Evolutionary conservation across 2,113 vertebrate species (phyloP).

Genomic region (Ceyx melanurus): DNA sequence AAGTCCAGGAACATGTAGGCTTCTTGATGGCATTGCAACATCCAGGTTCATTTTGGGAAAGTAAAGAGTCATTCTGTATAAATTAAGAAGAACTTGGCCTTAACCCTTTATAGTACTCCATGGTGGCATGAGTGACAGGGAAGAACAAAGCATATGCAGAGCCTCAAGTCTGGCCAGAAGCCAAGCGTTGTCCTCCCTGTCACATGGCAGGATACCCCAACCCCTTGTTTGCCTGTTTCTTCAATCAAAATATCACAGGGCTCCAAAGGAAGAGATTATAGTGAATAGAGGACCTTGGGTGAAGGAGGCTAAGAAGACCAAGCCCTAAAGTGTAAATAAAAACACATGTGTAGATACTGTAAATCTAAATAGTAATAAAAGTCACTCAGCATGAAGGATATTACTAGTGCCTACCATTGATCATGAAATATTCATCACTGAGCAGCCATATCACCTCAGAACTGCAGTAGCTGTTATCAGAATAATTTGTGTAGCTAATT

Average conservation of each 20-base stretch:
- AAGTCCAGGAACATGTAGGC: not conserved
- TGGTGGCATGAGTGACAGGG: not conserved
- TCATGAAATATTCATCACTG: slow-evolving; percentile 57
- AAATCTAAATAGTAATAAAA: slow-evolving; percentile 68
- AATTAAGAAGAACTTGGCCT: slow-evolving; percentile 2
- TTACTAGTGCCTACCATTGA: slow-evolving; percentile 72
- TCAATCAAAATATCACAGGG: not conserved
- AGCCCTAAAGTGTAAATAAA: slow-evolving; percentile 64
- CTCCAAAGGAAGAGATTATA: not conserved
- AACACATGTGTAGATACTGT: slow-evolving; percentile 73
- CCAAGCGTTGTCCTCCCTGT: not conserved
- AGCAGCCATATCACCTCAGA: slow-evolving; percentile 62
- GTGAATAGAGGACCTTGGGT: not conserved
- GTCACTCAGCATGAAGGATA: slow-evolving; percentile 70
- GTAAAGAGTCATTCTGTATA: not conserved
- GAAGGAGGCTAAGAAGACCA: slow-evolving; percentile 25
- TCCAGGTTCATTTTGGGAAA: not conserved
- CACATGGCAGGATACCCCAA: not conserved
- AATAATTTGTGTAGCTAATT: slow-evolving; percentile 71
- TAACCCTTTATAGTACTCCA: slow-evolving; percentile 3
- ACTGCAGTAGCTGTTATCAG: slow-evolving; percentile 71
- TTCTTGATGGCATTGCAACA: not conserved
- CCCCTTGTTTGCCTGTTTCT: not conserved
- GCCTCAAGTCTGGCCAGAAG: not conserved
- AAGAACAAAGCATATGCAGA: not conserved